phyloP scores from a whole-genome alignment of 2,888 invertebrate species.

The Phortica okadai region DNA sequence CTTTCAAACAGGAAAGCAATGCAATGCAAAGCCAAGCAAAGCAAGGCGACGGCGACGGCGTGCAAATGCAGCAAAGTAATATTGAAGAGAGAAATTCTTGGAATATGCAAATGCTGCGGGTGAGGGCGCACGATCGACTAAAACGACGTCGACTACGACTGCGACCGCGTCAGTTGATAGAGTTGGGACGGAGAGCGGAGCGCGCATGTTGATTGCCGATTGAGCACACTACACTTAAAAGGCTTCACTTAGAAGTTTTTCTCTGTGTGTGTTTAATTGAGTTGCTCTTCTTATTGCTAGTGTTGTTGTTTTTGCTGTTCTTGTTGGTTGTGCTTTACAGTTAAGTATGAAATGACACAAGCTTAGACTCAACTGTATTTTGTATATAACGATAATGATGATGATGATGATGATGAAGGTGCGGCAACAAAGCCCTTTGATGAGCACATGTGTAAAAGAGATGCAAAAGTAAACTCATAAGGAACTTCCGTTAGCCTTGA shows the following conservation, averaged over 20 bases:
- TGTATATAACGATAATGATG: too few species aligned
- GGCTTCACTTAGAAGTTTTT: not conserved
- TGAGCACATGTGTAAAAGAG: not conserved
- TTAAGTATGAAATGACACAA: not conserved
- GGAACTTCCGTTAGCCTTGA: slow-evolving; percentile 72
- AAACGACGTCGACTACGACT: too few species aligned
- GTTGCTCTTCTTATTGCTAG: not conserved
- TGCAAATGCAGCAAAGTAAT: too few species aligned
- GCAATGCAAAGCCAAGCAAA: slow-evolving; percentile 29
- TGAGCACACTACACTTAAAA: not conserved
- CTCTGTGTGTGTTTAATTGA: too few species aligned
- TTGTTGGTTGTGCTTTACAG: not conserved
- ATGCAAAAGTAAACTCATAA: slow-evolving; percentile 30
- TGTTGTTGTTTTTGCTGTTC: not conserved
- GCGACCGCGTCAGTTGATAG: too few species aligned
- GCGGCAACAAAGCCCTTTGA: too few species aligned
- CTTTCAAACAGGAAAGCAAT: not conserved
- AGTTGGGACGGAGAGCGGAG: not conserved
- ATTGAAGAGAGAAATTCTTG: too few species aligned
- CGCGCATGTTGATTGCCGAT: not conserved
- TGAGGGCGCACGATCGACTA: too few species aligned
- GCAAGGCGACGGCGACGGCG: slow-evolving; percentile 40
- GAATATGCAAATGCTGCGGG: too few species aligned
- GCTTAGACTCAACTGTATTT: too few species aligned
- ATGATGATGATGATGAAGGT: too few species aligned